phyloP scores from a whole-genome alignment of 2,113 vertebrate genomes.

The Mesocricetus auratus region DNA sequence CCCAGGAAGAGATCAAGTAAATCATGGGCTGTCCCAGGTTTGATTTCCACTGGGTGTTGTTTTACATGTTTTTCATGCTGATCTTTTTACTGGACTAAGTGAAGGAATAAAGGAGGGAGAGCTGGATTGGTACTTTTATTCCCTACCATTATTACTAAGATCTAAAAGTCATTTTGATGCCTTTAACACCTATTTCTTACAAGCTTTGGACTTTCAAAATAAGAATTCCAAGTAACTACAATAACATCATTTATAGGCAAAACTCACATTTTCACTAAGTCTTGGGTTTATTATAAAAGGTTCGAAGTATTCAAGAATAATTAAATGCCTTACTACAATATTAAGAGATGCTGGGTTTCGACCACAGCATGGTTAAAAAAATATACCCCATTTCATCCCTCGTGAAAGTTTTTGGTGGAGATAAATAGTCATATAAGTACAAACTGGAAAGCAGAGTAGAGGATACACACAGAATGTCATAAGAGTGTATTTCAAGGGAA shows the following conservation, averaged over 20 bases:
- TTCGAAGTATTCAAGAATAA: neutral
- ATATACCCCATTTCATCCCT: neutral
- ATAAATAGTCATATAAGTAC: neutral
- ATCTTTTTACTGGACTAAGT: neutral
- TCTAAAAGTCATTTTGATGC: neutral
- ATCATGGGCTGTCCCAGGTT: neutral
- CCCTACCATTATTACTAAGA: neutral
- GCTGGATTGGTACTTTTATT: neutral
- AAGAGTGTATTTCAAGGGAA: neutral
- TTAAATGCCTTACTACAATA: neutral
- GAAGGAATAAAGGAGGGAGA: neutral
- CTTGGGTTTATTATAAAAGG: neutral
- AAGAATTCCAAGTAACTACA: neutral
- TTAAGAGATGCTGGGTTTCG: neutral
- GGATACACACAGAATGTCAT: neutral
- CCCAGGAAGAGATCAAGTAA: neutral
- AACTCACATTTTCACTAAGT: conserved; percentile 1
- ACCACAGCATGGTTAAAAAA: neutral
- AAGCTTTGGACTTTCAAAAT: neutral
- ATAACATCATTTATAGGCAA: conserved; percentile 13
- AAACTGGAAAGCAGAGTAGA: neutral
- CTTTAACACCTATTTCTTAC: neutral
- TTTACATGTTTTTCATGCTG: conserved; percentile 17
- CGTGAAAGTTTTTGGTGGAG: neutral
- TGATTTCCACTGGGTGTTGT: neutral